Evolutionary conservation across 2,888 invertebrate genomes (phyloP), one percentile per base, ranked within the genome.

Genomic region (Oconnorella tubifera): DNA sequence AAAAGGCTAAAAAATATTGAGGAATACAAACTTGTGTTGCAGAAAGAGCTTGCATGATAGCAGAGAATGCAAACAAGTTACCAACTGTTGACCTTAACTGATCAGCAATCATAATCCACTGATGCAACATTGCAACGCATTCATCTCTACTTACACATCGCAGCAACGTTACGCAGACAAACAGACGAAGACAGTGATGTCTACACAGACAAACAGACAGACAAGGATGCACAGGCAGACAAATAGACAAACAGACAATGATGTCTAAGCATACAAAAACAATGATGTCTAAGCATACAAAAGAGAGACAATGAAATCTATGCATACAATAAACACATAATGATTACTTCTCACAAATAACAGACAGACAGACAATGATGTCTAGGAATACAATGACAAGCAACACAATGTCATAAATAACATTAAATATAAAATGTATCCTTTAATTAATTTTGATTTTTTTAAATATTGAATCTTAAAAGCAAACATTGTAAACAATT

Each of bases 61-160:
- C 89, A 72, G 91, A 89, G 80, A 95, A 96, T 0, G 92, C 92
- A 78, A 89, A 94, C 0, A 95, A 85, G 83, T 96, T 95, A 19
- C 95, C 95, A 19, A 93, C 84, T 0, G 91, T 92, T 0, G 90
- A 90, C 83, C 93, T 93, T 0, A 91, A 90, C 79, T 95, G 94
- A 19, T 91, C 88, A 1, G 95, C 94, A 33, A 94, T 86, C 77
- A 92, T 89, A 74, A 95, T 93, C 95, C 95, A 96, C 80, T 93
- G 92, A 80, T 92, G 90, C 31, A 96, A 85, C 19, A 89, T 89
- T 74, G 90, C 89, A 0, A 93, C 92, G 51, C 94, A 85, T 63
- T 82, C 82, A 29, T 73, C 73, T 19, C 75, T 74, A n/a, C 89
- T 89, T 63, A 88, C 87, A 75, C 92, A 92, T 0, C 92, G 92